phyloP scores from a whole-genome alignment of 2,797 vertebrate species.

The Onychomys torridus region DNA sequence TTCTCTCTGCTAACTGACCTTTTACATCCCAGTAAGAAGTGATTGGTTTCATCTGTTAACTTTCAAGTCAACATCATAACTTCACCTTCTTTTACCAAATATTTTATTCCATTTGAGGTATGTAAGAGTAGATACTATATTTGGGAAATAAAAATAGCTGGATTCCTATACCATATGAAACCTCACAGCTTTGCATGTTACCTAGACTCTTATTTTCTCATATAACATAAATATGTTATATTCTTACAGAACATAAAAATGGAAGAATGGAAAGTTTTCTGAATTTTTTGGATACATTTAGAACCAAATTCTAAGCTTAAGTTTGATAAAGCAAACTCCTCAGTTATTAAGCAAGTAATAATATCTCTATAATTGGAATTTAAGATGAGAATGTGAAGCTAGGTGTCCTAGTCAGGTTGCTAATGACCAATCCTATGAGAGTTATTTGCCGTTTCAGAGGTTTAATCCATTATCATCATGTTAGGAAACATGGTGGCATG shows the following conservation, averaged over 20 bases:
- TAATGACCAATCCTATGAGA: not conserved
- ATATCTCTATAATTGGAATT: not conserved
- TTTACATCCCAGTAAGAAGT: constrained; percentile 22
- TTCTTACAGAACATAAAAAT: not conserved
- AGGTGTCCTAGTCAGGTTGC: not conserved
- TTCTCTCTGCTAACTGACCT: constrained; percentile 45
- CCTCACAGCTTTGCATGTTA: not conserved
- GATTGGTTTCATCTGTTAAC: constrained; percentile 43
- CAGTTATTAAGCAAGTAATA: not conserved
- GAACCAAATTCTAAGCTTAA: not conserved
- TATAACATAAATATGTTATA: not conserved
- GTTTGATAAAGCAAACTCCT: not conserved
- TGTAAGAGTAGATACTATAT: constrained; percentile 5
- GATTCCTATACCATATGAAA: not conserved
- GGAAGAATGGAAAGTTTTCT: not conserved
- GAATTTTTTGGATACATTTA: not conserved
- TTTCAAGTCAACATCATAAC: constrained; percentile 41
- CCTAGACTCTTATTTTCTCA: not conserved
- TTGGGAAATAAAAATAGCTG: constrained; percentile 40
- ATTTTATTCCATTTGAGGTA: constrained; percentile 3
- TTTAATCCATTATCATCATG: not conserved
- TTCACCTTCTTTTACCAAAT: constrained; percentile 49
- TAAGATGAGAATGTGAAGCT: not conserved
- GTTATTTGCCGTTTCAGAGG: not conserved
- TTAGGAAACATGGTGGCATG: not conserved